These are phyloP conservation scores for Arctopsyche grandis DNA, from an alignment of 1,140 invertebrate genomes.

Conservation along the genomic window DNA sequence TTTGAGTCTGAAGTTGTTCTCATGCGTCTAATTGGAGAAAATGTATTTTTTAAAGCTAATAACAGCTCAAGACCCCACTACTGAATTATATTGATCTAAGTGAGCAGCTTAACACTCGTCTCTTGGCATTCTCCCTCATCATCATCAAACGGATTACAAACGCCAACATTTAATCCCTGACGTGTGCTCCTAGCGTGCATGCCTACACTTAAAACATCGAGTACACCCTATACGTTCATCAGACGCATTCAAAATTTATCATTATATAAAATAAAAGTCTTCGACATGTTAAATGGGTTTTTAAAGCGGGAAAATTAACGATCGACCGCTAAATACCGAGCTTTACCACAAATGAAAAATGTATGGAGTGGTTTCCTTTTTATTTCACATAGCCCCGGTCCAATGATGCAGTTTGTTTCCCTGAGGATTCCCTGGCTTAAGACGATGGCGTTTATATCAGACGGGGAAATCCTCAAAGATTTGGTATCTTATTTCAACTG, in stretches of 20 bases:
- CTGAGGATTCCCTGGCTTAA: constrained; percentile 32
- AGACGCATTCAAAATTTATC: not conserved
- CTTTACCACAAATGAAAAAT: constrained; percentile 11
- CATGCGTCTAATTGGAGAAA: no score
- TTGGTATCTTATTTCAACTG: constrained; percentile 43
- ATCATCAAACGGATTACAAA: constrained; percentile 26
- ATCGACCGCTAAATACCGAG: not conserved
- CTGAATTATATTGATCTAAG: constrained; percentile 31
- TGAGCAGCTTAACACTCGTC: constrained; percentile 28
- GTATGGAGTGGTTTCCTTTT: not conserved
- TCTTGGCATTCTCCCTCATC: not conserved
- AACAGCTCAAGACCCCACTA: no score
- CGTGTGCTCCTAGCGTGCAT: not conserved
- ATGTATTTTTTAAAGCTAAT: no score
- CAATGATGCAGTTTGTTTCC: constrained; percentile 32
- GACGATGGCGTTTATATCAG: constrained; percentile 43
- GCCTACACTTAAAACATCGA: not conserved
- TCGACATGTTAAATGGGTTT: not conserved
- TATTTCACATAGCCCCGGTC: not conserved
- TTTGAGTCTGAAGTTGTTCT: no score
- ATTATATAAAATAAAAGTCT: not conserved
- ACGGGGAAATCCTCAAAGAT: constrained; percentile 43
- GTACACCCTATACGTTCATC: not conserved
- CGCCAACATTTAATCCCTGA: constrained; percentile 25
- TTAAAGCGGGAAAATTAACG: not conserved